phyloP scores from a whole-genome alignment of 2,888 invertebrate species.

The Lepidochrysops patricia region DNA sequence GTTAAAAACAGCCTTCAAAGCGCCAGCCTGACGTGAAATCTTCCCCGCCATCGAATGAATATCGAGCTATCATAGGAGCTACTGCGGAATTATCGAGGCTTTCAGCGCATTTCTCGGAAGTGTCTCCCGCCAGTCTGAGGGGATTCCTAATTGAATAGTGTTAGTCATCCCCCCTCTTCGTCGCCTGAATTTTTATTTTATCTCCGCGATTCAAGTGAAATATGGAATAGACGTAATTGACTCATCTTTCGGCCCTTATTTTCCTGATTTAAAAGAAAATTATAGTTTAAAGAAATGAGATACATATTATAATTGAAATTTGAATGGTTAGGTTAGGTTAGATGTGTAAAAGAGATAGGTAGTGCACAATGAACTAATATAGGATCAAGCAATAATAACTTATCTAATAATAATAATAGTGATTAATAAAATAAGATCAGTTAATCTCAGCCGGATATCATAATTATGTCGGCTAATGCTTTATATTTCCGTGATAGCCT shows the following conservation, averaged over 20 bases:
- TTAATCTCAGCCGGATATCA: no score
- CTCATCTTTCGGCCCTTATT: no score
- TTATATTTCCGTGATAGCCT: neutral
- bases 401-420: no score
- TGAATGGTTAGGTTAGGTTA: no score
- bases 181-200: neutral
- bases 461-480: no score
- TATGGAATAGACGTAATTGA: neutral
- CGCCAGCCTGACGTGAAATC: neutral
- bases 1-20: neutral
- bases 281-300: no score
- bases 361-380: no score
- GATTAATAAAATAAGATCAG: no score
- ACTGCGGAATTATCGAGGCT: neutral
- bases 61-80: neutral
- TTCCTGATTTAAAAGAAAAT: no score
- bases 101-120: neutral
- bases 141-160: neutral
- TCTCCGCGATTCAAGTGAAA: neutral
- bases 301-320: no score
- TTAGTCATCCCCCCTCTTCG: neutral
- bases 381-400: no score
- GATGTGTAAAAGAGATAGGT: no score
- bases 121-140: neutral
- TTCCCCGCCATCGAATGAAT: neutral